Evolutionary conservation across 2,888 invertebrate species (phyloP), one percentile per base, ranked within the genome.

Genomic region (Strigamia maritima): DNA sequence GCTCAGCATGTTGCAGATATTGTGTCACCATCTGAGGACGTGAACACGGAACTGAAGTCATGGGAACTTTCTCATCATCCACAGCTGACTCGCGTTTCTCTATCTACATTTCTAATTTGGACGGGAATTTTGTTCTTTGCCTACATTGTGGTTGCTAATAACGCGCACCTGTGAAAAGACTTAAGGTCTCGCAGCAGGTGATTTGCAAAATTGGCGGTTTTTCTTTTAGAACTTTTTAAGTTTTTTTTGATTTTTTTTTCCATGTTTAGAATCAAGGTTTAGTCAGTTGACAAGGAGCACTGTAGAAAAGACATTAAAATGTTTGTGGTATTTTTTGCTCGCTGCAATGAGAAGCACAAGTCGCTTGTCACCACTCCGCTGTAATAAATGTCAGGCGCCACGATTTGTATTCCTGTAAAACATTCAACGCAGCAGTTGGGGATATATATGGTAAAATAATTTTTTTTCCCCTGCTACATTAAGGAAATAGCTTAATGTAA

Each of bases 141-240:
- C n/a, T 22, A 19, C 60, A 19, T 60, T 22, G 60, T 22, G 60
- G 60, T 60, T 60, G 60, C 19, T 10, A 60, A 60, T 60, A 60
- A 60, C 24, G 22, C 24, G 12, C 60, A 60, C 60, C 60, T 60
- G 60, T 60, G 60, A 22, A 24, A 60, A 60, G 60, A 60, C n/a
- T 60, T 60, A 22, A 60, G 60, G 60, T 60, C 60, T 22, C 60
- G 60, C 60, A 60, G 60, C 60, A 60, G 60, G 60, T 60, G 60
- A 60, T 19, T 60, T 60, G n/a, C 60, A 19, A 60, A 19, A 10
- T 60, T 24, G 19, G 19, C n/a, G 24, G 19, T 24, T 60, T 60
- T 44, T 4, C 44, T 2, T 60, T 60, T 1, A 19, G 19, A 24
- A 60, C 1, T 60, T 3, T 60, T 24, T 19, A 8, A 8, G 19